Conservation (phyloP, 1,140 invertebrate species). For the Forficula auricularia region DNA sequence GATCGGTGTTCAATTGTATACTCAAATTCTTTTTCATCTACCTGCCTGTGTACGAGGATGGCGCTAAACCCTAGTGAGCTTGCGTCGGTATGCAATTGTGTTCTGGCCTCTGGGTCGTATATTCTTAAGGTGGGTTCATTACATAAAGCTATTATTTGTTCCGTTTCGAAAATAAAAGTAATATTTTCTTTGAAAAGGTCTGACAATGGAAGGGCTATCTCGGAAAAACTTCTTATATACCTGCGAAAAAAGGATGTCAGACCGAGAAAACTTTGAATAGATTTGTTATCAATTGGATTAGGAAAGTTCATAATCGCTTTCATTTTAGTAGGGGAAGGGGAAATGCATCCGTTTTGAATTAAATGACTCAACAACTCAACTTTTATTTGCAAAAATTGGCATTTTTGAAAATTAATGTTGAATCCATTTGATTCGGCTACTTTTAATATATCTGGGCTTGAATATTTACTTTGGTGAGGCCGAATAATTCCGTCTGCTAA, state of each 20-base stretch:
- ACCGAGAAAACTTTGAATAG: too few relatives aligned
- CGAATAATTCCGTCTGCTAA: conserved; percentile 15
- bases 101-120: conserved; percentile 14
- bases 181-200: conserved; percentile 1
- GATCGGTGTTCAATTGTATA: conserved; percentile 28
- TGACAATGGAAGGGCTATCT: conserved; percentile 14
- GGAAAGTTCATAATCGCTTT: too few relatives aligned
- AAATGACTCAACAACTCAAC: too few relatives aligned
- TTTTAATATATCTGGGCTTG: conserved; percentile 7
- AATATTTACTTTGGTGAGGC: conserved; percentile 11
- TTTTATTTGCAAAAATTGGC: too few relatives aligned
- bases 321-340: too few relatives aligned
- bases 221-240: conserved; percentile 9
- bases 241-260: conserved; percentile 15
- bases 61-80: conserved; percentile 18
- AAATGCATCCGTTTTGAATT: too few relatives aligned
- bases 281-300: too few relatives aligned
- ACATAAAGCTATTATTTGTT: conserved; percentile 5
- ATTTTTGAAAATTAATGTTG: too few relatives aligned
- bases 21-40: conserved; percentile 18
- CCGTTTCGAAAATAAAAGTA: conserved; percentile 1
- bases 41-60: conserved; percentile 19
- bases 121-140: conserved; percentile 14
- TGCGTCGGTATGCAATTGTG: conserved; percentile 18
- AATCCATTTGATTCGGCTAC: too few relatives aligned